phyloP scores from a whole-genome alignment of 2,888 invertebrate genomes.

The Disparrhopalites patrizii region DNA sequence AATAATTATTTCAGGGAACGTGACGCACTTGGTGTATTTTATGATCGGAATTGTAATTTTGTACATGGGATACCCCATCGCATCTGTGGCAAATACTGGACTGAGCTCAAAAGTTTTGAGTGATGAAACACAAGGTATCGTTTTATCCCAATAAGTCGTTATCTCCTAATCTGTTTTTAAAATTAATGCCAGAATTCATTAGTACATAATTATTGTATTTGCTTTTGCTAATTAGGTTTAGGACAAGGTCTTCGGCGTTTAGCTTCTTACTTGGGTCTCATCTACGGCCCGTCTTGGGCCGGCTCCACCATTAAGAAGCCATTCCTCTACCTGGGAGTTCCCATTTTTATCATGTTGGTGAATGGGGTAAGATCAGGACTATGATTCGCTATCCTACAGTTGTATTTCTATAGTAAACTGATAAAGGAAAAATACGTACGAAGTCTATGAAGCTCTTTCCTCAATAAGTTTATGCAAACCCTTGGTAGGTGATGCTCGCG shows the following conservation, averaged over 20 bases:
- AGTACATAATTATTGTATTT: too few species aligned
- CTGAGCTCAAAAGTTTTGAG: slow-evolving; percentile 47
- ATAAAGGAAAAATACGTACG: too few species aligned
- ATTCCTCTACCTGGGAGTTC: slow-evolving; percentile 36
- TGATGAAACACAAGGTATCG: slow-evolving; percentile 46
- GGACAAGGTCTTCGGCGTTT: slow-evolving; percentile 42
- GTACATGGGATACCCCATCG: slow-evolving; percentile 48
- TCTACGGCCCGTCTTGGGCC: slow-evolving; percentile 48
- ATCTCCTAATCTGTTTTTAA: neutral
- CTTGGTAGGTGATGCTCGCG: slow-evolving; percentile 20
- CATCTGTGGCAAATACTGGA: slow-evolving; percentile 46
- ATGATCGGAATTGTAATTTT: slow-evolving; percentile 47
- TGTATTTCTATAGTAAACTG: neutral
- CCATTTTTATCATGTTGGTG: slow-evolving; percentile 32
- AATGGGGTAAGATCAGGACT: slow-evolving; percentile 33
- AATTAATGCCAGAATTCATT: too few species aligned
- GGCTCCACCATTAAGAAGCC: slow-evolving; percentile 34
- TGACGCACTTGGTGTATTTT: slow-evolving; percentile 37
- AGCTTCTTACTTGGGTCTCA: slow-evolving; percentile 47
- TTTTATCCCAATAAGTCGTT: neutral
- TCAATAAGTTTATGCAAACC: neutral
- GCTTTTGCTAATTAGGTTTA: too few species aligned
- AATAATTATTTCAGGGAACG: slow-evolving; percentile 23
- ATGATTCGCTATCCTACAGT: neutral
- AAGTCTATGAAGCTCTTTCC: neutral